Base-by-base conservation (phyloP, 2,113 vertebrate species). In the Brachypodius melanocephalos region DNA sequence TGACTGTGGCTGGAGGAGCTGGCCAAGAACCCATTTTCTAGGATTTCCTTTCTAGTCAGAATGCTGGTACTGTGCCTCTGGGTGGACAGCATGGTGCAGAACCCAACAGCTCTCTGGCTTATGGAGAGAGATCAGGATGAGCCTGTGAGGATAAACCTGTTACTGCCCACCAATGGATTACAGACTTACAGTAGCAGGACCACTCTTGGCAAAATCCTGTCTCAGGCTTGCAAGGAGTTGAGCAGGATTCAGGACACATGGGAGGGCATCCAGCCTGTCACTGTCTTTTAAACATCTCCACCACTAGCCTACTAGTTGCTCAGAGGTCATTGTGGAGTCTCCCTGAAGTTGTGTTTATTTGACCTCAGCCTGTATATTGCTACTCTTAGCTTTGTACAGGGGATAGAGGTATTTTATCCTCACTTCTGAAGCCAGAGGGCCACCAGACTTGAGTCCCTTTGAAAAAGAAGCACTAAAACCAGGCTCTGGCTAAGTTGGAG, bases 1-100 rank as follows among this genome's bases (percentile, higher is more conserved):
- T 15, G 22, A 28, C 13, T n/a, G 0, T 71, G 40, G 49, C 80
- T 80, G n/a, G 89, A 91, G n/a, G 57, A 42, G 9, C 29, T 18
- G 0, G 85, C 87, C 72, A 97, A 82, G 77, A 97, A 97, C 1
- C 73, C 96, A 1, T 85, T 96, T 51, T 97, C 96, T 24, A 97
- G 84, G 42, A 96, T 45, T 48, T 97, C 97, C 42, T 89, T 96
- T 61, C 91, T 32, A 10, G 90, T 91, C 43, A 88, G 25, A 40
- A 65, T 82, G 68, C 78, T 95, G 45, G 62, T 32, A 14, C 36
- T 8, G 1, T 66, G 95, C 40, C 29, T 88, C 63, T 63, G 61
- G 19, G 86, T 74, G 43, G 95, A 91, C 59, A 94, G 79, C 97
- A 97, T 96, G 15, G 42, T 91, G 13, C 24, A 58, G 51, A 81